A percentile compares a stretch with the other conserved stretches of the same genome.
Evolutionary conservation across 1,140 invertebrate species (phyloP).

Genomic region (Cotesia vestalis): DNA sequence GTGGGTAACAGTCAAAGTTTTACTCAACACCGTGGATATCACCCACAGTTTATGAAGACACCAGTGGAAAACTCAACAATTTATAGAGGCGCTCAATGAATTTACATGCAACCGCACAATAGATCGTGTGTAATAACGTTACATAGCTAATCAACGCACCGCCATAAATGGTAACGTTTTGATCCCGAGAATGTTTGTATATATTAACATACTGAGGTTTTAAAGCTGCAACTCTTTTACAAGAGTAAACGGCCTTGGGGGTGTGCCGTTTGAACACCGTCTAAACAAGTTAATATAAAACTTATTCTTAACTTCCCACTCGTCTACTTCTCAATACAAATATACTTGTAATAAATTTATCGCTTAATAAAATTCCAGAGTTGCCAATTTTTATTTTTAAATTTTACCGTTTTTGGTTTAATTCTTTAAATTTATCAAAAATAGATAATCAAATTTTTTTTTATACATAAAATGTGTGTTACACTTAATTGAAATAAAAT

Average conservation of each 20-base stretch:
- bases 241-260: slow-evolving; percentile 21
- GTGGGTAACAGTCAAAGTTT: no score
- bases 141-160: background rate
- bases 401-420: no score
- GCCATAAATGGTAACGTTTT: slow-evolving; percentile 7
- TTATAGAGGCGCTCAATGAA: background rate
- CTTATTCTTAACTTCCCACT: slow-evolving; percentile 7
- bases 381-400: no score
- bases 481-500: no score
- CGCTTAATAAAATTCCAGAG: no score
- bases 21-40: no score
- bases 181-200: slow-evolving; percentile 3
- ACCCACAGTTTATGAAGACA: no score
- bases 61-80: no score
- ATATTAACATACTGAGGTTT: background rate
- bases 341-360: no score
- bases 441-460: no score
- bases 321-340: background rate
- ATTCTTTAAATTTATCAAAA: no score
- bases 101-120: background rate
- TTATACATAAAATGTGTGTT: no score
- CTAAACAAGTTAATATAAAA: background rate
- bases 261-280: slow-evolving; percentile 3
- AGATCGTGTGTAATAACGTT: background rate
- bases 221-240: background rate